Evolutionary conservation across 2,113 vertebrate species (phyloP), one percentile per base, ranked within the genome.

Genomic region (Grammomys surdaster): DNA sequence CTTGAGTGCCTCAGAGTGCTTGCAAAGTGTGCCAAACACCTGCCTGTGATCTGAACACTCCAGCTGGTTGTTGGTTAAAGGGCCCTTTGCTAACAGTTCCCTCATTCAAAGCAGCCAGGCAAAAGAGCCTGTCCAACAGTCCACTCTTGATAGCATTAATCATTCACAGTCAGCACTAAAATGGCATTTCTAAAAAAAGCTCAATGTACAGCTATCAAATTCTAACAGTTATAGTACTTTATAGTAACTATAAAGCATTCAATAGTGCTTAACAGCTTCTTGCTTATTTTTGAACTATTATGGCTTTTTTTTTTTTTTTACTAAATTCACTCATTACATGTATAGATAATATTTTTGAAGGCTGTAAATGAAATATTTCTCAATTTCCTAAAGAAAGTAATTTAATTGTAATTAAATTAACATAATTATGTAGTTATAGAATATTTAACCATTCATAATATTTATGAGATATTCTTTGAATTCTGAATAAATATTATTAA

Each of bases 321-420:
- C 7, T 70, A 73, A 77, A 5, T 72, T 93, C 3, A 92, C 4
- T 81, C 58, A 65, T 70, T 81, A 58, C 70, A 91, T 75, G 4
- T 77, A 51, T 58, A 19, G 73, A 72, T 80, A 69, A 36, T 73
- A n/a, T 40, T 40, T 54, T 24, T 24, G 46, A 95, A 90, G 73
- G 0, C 12, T n/a, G 9, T n/a, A 90, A 81, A 82, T 89, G 13
- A 63, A 75, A 46, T 72, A 76, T 51, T 78, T 90, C 8, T 89
- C 67, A 70, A 85, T 88, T 95, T 90, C 60, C 28, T 67, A 76
- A 82, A 78, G 24, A 92, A 75, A 26, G 84, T 40, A 84, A 91
- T 89, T 92, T 65, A 19, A 63, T 75, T 78, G 0, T 56, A 72
- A 82, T 75, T 69, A 58, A 93, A 60, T 76, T 73, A 93, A 48